Conservation (phyloP, 2,113 vertebrate species). For the Urocynchramus pylzowi region DNA sequence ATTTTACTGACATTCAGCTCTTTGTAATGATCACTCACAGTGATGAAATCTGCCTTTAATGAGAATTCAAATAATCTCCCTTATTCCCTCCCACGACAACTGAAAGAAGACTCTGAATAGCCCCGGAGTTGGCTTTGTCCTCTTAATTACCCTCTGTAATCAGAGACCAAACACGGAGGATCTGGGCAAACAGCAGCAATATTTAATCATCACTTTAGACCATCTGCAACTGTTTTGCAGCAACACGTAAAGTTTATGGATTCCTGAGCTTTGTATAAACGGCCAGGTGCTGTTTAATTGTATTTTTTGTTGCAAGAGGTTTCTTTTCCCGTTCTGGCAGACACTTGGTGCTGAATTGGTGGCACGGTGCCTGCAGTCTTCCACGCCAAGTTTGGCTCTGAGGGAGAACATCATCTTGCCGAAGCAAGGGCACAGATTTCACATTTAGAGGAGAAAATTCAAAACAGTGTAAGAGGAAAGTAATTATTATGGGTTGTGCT, state of each 20-base stretch:
- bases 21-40: not conserved
- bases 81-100: not conserved
- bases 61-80: not conserved
- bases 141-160: constrained; percentile 10
- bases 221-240: constrained; percentile 72
- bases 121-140: not conserved
- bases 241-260: constrained; percentile 46
- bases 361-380: not conserved
- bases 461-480: constrained; percentile 43
- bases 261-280: constrained; percentile 37
- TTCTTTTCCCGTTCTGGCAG: constrained; percentile 13
- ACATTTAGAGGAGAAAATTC: constrained; percentile 45
- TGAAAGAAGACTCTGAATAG: not conserved
- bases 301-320: not conserved
- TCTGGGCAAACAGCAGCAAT: constrained; percentile 37
- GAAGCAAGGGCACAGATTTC: constrained; percentile 50
- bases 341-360: not conserved
- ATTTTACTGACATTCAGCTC: not conserved
- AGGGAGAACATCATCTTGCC: constrained; percentile 24
- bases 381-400: constrained; percentile 20
- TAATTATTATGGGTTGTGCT: constrained; percentile 22
- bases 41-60: not conserved
- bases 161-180: constrained; percentile 1
- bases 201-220: constrained; percentile 65
- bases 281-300: constrained; percentile 62